These are phyloP conservation scores for Campoletis raptor DNA, from an alignment of 2,888 invertebrate species.

Conservation along the genomic window DNA sequence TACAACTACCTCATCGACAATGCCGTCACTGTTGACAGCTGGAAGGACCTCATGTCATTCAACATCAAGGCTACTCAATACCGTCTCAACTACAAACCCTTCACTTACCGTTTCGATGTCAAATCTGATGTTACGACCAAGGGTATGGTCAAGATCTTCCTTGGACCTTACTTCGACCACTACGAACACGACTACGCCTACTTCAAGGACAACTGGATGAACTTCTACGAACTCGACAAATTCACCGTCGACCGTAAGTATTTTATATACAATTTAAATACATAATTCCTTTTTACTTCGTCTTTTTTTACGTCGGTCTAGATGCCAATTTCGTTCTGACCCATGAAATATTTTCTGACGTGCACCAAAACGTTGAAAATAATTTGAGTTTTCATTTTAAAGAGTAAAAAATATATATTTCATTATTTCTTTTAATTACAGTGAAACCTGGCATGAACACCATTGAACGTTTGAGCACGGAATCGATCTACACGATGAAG, in stretches of 20 bases:
- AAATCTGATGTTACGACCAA: conserved; percentile 88
- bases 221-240: conserved; percentile 88
- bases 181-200: conserved; percentile 86
- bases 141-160: conserved; percentile 88
- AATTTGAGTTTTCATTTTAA: neutral
- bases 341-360: neutral
- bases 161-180: conserved; percentile 90
- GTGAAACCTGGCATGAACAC: conserved; percentile 81
- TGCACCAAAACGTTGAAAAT: neutral
- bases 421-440: conserved; percentile 61
- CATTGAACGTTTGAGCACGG: conserved; percentile 79
- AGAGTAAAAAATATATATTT: neutral
- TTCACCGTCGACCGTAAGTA: conserved; percentile 86
- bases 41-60: conserved; percentile 84
- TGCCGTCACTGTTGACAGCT: conserved; percentile 86
- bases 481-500: conserved; percentile 76
- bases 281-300: neutral
- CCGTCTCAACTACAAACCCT: conserved; percentile 90
- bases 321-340: neutral
- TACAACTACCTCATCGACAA: conserved; percentile 88
- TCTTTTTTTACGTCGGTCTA: neutral
- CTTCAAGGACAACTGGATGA: conserved; percentile 83
- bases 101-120: conserved; percentile 88
- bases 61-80: conserved; percentile 88
- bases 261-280: neutral